phyloP scores from a whole-genome alignment of 2,797 vertebrate genomes.

The Pipistrellus nathusii region DNA sequence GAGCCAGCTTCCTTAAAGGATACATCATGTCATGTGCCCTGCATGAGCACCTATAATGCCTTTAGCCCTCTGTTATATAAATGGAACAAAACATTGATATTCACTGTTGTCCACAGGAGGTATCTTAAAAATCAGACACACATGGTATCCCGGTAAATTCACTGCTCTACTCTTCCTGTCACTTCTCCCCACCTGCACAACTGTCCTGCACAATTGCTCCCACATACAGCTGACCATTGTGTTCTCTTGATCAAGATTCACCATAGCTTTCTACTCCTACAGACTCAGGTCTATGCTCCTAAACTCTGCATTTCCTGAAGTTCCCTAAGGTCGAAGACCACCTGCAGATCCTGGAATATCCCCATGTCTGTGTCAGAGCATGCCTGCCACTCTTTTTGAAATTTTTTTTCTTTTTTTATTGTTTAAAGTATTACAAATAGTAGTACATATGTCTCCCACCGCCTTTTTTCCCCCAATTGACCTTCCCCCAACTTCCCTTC shows the following conservation, averaged over 20 bases:
- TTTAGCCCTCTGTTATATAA: background rate
- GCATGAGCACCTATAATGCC: background rate
- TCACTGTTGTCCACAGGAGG: background rate
- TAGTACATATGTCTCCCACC: too few relatives aligned
- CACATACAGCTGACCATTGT: background rate
- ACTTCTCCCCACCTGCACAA: background rate
- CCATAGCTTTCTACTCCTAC: background rate
- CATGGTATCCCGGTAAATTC: background rate
- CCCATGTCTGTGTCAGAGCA: rapidly evolving
- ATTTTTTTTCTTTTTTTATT: too few relatives aligned
- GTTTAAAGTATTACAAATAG: too few relatives aligned
- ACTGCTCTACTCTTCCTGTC: background rate
- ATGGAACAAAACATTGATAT: background rate
- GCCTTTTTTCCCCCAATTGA: too few relatives aligned
- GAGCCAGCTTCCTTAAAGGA: background rate
- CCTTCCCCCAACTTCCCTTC: too few relatives aligned
- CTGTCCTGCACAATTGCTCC: background rate
- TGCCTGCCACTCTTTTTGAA: too few relatives aligned
- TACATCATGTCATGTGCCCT: rapidly evolving
- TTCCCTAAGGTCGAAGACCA: background rate
- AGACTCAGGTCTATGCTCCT: background rate
- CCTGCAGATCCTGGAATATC: too few relatives aligned
- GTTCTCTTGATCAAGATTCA: background rate
- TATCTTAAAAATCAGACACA: background rate
- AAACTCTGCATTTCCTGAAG: background rate